phyloP scores from a whole-genome alignment of 2,113 vertebrate species.

The Cryptomyrus ogoouensis region DNA sequence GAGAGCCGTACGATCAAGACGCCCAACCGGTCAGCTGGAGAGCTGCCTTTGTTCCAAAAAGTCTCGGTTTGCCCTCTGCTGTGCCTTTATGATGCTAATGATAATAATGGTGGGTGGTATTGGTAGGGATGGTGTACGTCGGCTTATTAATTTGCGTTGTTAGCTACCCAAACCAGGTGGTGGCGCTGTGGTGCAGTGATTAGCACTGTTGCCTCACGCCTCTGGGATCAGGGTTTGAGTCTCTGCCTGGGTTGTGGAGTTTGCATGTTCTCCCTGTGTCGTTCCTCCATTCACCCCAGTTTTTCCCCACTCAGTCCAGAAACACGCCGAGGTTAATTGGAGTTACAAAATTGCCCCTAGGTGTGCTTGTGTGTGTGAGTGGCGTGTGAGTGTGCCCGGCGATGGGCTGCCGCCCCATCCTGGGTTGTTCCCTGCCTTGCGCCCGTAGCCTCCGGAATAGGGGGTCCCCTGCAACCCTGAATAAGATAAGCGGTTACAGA shows the following conservation, averaged over 20 bases:
- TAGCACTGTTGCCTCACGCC: background rate
- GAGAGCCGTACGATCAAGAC: conserved; percentile 37
- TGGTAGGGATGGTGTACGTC: background rate
- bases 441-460: background rate
- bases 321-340: background rate
- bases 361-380: too few relatives aligned
- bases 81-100: background rate
- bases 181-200: background rate
- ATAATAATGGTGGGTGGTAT: background rate
- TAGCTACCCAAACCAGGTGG: background rate
- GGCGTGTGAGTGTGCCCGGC: background rate
- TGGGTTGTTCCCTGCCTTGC: background rate
- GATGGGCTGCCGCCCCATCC: background rate
- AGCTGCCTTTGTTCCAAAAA: background rate
- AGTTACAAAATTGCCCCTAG: background rate
- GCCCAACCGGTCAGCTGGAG: background rate
- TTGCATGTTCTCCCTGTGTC: background rate
- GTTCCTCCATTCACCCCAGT: background rate
- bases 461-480: background rate
- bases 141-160: background rate
- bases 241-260: background rate
- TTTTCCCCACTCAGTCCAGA: background rate
- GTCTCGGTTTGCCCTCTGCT: background rate
- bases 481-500: background rate
- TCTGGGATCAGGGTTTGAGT: background rate